Percentiles rank a stretch among this genome's conserved stretches.
Conservation (phyloP, 2,797 vertebrate species). For the Triplophysa yarkandensis region DNA sequence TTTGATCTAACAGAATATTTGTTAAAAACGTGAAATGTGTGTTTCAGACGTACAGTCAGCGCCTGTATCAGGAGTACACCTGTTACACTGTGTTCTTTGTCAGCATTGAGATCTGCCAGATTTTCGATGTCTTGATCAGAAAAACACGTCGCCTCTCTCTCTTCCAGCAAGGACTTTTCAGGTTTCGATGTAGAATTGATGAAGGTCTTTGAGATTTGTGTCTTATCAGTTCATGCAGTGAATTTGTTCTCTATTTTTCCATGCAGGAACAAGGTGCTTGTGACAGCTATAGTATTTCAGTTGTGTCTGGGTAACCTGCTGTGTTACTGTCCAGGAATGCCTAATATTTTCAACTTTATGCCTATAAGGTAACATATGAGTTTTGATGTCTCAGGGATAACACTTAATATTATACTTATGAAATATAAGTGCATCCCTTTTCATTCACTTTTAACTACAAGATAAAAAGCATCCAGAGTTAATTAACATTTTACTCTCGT, state of each 20-base stretch:
- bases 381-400: not conserved
- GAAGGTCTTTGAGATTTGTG: not conserved
- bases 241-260: slow-evolving; percentile 23
- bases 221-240: not conserved
- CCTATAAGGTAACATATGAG: slow-evolving; percentile 78
- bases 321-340: slow-evolving; percentile 91
- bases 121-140: slow-evolving; percentile 85
- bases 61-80: slow-evolving; percentile 85
- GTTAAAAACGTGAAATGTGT: not conserved
- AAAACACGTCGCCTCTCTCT: slow-evolving; percentile 86
- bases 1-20: slow-evolving; percentile 73
- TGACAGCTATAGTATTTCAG: slow-evolving; percentile 85
- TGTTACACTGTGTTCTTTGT: slow-evolving; percentile 91
- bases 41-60: slow-evolving; percentile 80
- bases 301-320: slow-evolving; percentile 84
- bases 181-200: slow-evolving; percentile 65
- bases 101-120: slow-evolving; percentile 91
- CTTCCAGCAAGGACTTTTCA: slow-evolving; percentile 87
- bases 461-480: not conserved
- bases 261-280: slow-evolving; percentile 81
- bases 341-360: slow-evolving; percentile 92
- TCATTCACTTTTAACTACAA: not conserved
- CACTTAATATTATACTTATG: not conserved
- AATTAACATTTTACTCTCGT: too few species aligned
- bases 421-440: not conserved